Evolutionary conservation across 2,113 vertebrate genomes (phyloP), one percentile per base, ranked within the genome.

Genomic region (Hipposideros armiger): DNA sequence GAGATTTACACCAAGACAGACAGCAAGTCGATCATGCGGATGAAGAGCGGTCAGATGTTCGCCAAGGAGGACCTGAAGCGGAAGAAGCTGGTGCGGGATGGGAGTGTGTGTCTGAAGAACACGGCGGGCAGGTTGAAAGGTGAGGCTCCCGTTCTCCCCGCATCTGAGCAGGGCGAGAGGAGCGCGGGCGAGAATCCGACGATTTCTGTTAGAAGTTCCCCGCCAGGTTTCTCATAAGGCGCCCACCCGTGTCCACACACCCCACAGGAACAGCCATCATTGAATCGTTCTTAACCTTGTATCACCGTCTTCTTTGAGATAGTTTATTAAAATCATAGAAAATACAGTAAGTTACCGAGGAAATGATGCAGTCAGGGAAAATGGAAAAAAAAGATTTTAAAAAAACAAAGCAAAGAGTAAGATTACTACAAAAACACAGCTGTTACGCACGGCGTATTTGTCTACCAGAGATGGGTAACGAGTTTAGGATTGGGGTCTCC

Each of bases 41-140:
- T 99, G 99, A 99, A 99, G 98, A 99, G 98, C 0, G 99, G 99
- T 0, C 99, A 99, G 98, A 99, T 99, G 97, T 99, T 99, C 24
- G 99, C 99, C 60, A 99, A 98, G 90, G 99, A 99, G 97, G 99
- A 99, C 85, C 96, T 99, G 96, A 98, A 98, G 90, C 99, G 99
- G 95, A 98, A 99, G 95, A 99, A 99, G 76, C 99, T 99, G 69
- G 97, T 99, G 92, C 99, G 99, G 7, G 99, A 99, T 0, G 99
- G 99, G 10, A 97, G 98, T 0, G 98, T 99, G 73, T 99, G 99
- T 95, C 98, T 99, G 58, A 99, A 98, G 97, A 99, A 73, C 19
- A 11, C 97, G 9, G 97, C 99, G 20, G 99, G 99, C 0, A 98
- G 99, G 50, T 95, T 99, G 52, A 99, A 99, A 98, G 99, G 99